Percentiles rank a stretch among this genome's conserved stretches.
Evolutionary conservation across 1,140 invertebrate genomes (phyloP).

Genomic region (Macrobrachium rosenbergii): DNA sequence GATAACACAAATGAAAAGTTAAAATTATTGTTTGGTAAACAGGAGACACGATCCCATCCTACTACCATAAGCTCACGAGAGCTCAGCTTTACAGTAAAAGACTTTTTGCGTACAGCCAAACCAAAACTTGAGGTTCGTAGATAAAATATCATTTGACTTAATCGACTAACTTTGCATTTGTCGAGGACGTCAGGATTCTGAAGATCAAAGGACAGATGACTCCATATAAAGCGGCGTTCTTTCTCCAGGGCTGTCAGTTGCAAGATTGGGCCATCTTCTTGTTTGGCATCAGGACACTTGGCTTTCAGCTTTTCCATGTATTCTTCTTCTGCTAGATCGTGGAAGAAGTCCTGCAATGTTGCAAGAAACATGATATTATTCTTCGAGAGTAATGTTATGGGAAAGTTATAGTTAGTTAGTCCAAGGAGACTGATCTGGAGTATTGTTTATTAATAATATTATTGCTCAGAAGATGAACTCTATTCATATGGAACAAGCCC

Average conservation of each 20-base stretch:
- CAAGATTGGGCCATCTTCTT: neutral
- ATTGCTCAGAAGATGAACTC: too few relatives aligned
- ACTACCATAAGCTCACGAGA: neutral
- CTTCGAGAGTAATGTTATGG: too few relatives aligned
- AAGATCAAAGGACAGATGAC: conserved; percentile 70
- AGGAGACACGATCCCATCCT: neutral
- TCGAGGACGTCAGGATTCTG: conserved; percentile 67
- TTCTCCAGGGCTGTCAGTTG: neutral
- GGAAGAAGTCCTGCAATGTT: neutral
- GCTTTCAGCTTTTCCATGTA: neutral
- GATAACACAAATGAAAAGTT: too few relatives aligned
- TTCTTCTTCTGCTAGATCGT: neutral
- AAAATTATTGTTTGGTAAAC: too few relatives aligned
- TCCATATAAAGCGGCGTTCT: conserved; percentile 71
- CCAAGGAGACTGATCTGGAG: too few relatives aligned
- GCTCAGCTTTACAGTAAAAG: neutral
- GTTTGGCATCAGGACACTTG: neutral
- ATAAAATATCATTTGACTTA: neutral
- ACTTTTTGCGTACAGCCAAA: neutral
- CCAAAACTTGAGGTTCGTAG: neutral
- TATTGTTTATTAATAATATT: too few relatives aligned
- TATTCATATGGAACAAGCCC: too few relatives aligned
- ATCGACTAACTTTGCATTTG: conserved; percentile 74
- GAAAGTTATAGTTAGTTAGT: too few relatives aligned
- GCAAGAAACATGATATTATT: too few relatives aligned